These are phyloP conservation scores for Pygmarrhopalites habei DNA, from an alignment of 1,140 invertebrate genomes.

Conservation along the genomic window DNA sequence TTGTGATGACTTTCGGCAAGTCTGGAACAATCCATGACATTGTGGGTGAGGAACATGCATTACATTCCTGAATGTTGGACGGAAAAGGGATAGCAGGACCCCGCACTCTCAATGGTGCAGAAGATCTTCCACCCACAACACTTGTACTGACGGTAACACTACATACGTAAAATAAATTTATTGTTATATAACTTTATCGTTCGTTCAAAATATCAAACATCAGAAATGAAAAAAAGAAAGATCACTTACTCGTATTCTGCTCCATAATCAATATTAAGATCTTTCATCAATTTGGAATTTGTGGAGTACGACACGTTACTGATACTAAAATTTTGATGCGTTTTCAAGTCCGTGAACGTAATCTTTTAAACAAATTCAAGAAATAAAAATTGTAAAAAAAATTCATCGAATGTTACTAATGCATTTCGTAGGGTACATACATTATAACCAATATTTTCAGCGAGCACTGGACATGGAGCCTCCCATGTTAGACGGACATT, in stretches of 20 bases:
- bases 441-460: constrained; percentile 41
- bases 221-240: too few relatives aligned
- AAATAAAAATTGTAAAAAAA: too few relatives aligned
- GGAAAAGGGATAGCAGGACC: constrained; percentile 58
- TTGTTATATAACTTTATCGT: too few relatives aligned
- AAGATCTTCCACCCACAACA: constrained; percentile 45
- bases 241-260: constrained; percentile 24
- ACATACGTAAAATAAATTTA: too few relatives aligned
- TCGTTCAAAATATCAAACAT: too few relatives aligned
- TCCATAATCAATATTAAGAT: constrained; percentile 13
- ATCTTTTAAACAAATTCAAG: constrained; percentile 22
- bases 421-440: constrained; percentile 16
- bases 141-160: constrained; percentile 47
- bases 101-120: constrained; percentile 46
- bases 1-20: constrained; percentile 17
- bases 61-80: constrained; percentile 53
- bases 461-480: constrained; percentile 34
- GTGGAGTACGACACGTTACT: constrained; percentile 18
- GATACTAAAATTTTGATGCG: not conserved
- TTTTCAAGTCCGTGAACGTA: constrained; percentile 6
- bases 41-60: constrained; percentile 46
- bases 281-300: not conserved
- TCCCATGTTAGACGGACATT: constrained; percentile 40
- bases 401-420: constrained; percentile 5
- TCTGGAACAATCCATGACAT: constrained; percentile 14